A percentile compares a stretch with the other conserved stretches of the same genome.
These are phyloP conservation scores for Protodeltote pygarga DNA, from an alignment of 2,888 invertebrate species.

Conservation along the genomic window DNA sequence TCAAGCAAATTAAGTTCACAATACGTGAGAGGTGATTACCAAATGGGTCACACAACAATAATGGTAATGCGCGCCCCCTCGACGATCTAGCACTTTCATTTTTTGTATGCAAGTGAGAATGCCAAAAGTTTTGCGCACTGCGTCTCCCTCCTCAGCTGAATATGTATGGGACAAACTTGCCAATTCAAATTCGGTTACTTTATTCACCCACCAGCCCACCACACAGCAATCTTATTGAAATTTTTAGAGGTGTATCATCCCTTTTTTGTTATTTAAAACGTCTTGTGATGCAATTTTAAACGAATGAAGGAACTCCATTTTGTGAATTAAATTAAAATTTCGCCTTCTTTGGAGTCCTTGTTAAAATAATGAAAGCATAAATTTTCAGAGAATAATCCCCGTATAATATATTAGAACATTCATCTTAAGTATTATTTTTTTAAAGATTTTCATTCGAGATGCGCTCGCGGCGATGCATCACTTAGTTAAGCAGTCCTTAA, in stretches of 20 bases:
- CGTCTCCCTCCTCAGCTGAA: slow-evolving; percentile 73
- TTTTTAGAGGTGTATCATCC: slow-evolving; percentile 48
- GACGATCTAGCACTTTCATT: slow-evolving; percentile 74
- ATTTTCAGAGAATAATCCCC: no score
- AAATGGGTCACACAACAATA: slow-evolving; percentile 44
- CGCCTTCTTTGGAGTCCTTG: background rate
- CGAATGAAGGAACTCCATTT: slow-evolving; percentile 18
- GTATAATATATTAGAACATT: no score
- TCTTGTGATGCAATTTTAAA: slow-evolving; percentile 20
- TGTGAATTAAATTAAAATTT: slow-evolving; percentile 8
- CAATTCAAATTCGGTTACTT: slow-evolving; percentile 79
- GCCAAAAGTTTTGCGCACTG: slow-evolving; percentile 86
- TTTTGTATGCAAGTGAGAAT: slow-evolving; percentile 84
- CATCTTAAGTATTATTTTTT: no score
- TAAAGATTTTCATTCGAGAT: no score
- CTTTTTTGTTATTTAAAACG: slow-evolving; percentile 45
- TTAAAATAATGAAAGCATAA: background rate
- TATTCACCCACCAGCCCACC: slow-evolving; percentile 71
- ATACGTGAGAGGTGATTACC: slow-evolving; percentile 14
- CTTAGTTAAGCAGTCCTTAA: no score
- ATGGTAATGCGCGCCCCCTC: slow-evolving; percentile 70
- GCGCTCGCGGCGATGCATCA: no score
- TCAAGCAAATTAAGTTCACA: slow-evolving; percentile 19
- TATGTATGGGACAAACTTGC: slow-evolving; percentile 81
- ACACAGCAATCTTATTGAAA: slow-evolving; percentile 68